Conservation (phyloP, 2,113 vertebrate species). For the Petromus typicus region DNA sequence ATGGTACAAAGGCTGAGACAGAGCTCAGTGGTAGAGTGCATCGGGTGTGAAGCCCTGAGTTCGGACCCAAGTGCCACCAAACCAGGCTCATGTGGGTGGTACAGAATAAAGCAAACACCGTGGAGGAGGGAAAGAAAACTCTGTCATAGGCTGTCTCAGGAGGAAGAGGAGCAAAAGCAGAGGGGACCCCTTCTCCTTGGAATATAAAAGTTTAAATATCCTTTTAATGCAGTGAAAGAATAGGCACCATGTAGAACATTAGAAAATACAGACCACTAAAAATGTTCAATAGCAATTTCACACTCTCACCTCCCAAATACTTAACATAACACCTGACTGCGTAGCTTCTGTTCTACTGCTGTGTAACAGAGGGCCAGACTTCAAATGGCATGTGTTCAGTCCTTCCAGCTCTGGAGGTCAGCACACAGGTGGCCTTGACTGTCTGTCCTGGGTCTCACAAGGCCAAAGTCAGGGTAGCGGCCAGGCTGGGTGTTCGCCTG, state of each 20-base stretch:
- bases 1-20: neutral
- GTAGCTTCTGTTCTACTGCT: slow-evolving; percentile 1
- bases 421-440: neutral
- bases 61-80: neutral
- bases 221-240: slow-evolving; percentile 12
- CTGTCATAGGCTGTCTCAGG: neutral
- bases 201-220: neutral
- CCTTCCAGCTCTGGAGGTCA: neutral
- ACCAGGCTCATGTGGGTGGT: neutral
- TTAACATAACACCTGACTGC: neutral
- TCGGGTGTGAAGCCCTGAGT: neutral
- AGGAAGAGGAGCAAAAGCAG: neutral
- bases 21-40: neutral
- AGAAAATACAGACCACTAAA: slow-evolving; percentile 56
- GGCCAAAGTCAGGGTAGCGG: slow-evolving; percentile 23
- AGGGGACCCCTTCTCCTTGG: neutral
- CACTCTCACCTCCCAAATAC: neutral
- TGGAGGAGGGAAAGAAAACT: neutral
- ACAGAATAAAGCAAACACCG: neutral
- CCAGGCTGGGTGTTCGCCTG: neutral
- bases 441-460: slow-evolving; percentile 13
- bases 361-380: neutral
- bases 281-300: slow-evolving; percentile 35
- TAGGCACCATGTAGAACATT: neutral
- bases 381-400: neutral